Evolutionary conservation across 2,888 invertebrate species (phyloP), one percentile per base, ranked within the genome.

Genomic region (Crossocerus cetratus): DNA sequence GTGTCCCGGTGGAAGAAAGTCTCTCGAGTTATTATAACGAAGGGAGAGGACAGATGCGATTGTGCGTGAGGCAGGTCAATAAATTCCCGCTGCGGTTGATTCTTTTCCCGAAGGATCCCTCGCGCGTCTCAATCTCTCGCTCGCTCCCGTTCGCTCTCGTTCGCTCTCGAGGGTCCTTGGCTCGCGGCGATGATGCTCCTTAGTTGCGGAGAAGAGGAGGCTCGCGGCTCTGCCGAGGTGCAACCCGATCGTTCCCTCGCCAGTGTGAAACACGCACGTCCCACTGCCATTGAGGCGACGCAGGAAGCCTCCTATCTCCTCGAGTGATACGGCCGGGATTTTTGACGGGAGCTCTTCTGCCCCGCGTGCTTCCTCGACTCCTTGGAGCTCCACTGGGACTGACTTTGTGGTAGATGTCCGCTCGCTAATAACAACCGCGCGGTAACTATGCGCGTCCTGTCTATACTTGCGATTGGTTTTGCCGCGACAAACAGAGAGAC

Each of bases 1-100:
- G 11, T 32, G 11, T 32, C 32, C 32, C 11, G 11, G 8, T 32
- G 11, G 32, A 32, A 32, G 32, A 32, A 32, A 32, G 32, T 8
- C 32, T 32, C 32, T 68, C 72, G 72, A 58, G 59, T 65, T 59
- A 82, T 65, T 59, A 82, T 79, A 82, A 81, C 76, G 79, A 60
- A 82, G 61, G 74, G 64, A 72, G 72, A 72, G 72, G 75, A 77
- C 81, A 82, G 81, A 81, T 82, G 82, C 74, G 77, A 58, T 65
- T 72, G 69, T 66, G 72, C 72, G 74, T 73, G 76, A 78, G 66
- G 59, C 72, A 62, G 54, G 67, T 66, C 76, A 71, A 81, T 80
- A 76, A 78, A 80, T 81, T 76, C 81, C 69, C 66, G 59, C 75
- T 20, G 56, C 75, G 22, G 63, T 71, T 71, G 76, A 78, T 77